phyloP scores from a whole-genome alignment of 2,113 vertebrate genomes.

The Gracilinanus agilis region DNA sequence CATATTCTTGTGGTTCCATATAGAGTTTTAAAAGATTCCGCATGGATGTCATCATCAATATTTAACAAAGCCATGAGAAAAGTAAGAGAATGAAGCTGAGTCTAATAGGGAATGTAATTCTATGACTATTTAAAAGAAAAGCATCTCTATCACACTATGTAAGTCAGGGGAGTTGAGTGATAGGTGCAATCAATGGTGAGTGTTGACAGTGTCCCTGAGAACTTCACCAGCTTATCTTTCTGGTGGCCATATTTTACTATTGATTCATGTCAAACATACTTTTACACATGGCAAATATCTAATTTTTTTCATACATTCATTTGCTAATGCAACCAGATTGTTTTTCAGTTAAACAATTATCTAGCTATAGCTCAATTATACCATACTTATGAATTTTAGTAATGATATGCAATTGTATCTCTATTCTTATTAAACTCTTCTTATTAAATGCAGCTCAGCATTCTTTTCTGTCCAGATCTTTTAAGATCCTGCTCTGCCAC shows the following conservation, averaged over 20 bases:
- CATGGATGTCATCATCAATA: constrained; percentile 47
- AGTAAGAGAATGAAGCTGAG: constrained; percentile 55
- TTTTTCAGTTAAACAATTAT: neutral
- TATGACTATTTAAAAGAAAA: constrained; percentile 36
- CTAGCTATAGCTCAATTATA: neutral
- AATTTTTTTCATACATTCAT: neutral
- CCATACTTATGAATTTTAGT: neutral
- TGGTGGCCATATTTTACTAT: neutral
- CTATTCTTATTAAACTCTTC: neutral
- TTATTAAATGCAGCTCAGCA: neutral
- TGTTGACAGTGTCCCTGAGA: neutral
- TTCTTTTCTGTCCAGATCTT: neutral
- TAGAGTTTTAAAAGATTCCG: constrained; percentile 38
- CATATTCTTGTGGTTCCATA: constrained; percentile 53
- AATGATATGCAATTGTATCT: neutral
- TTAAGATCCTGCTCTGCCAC: neutral
- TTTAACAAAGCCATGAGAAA: constrained; percentile 56
- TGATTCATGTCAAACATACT: neutral
- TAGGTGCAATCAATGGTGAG: neutral
- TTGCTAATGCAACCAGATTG: neutral
- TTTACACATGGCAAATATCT: neutral
- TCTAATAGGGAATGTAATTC: constrained; percentile 41
- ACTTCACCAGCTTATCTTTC: neutral
- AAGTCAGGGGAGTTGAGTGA: neutral
- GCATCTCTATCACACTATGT: constrained; percentile 39